phyloP scores from a whole-genome alignment of 2,797 vertebrate species.

The Masticophis lateralis region DNA sequence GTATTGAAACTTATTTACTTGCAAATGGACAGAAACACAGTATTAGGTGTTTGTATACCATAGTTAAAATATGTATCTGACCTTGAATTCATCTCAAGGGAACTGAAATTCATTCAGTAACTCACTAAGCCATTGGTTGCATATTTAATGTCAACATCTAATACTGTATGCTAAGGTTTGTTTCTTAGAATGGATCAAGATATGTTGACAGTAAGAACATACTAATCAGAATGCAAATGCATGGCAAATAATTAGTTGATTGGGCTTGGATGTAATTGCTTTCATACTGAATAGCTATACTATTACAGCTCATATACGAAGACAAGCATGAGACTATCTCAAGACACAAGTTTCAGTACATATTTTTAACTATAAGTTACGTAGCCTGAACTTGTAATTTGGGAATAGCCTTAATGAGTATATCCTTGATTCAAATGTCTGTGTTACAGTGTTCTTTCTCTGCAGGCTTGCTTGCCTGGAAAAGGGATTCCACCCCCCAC shows the following conservation, averaged over 20 bases:
- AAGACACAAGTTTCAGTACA: not conserved
- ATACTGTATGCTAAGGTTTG: slow-evolving; percentile 19
- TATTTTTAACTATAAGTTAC: not conserved
- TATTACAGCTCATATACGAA: not conserved
- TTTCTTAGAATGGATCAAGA: slow-evolving; percentile 56
- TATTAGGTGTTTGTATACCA: accelerated
- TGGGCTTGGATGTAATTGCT: slow-evolving; percentile 41
- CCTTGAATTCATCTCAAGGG: not conserved
- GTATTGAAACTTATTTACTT: not conserved
- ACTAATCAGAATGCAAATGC: slow-evolving; percentile 49
- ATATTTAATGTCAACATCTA: slow-evolving; percentile 63
- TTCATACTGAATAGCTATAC: slow-evolving; percentile 44
- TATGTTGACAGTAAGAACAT: slow-evolving; percentile 61
- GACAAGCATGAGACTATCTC: not conserved
- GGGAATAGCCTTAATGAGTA: not conserved
- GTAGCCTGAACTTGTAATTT: not conserved
- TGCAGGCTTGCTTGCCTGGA: too few relatives aligned
- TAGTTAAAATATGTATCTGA: not conserved
- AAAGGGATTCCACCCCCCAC: too few relatives aligned
- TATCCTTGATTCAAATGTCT: not conserved
- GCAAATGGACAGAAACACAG: not conserved
- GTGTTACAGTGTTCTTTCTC: too few relatives aligned
- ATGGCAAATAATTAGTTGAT: slow-evolving; percentile 53
- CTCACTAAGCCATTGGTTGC: slow-evolving; percentile 40
- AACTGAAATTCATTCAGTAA: slow-evolving; percentile 21